Percentiles rank a stretch among this genome's conserved stretches.
Evolutionary conservation across 2,888 invertebrate genomes (phyloP).

Genomic region (Ochropleura leucogaster): DNA sequence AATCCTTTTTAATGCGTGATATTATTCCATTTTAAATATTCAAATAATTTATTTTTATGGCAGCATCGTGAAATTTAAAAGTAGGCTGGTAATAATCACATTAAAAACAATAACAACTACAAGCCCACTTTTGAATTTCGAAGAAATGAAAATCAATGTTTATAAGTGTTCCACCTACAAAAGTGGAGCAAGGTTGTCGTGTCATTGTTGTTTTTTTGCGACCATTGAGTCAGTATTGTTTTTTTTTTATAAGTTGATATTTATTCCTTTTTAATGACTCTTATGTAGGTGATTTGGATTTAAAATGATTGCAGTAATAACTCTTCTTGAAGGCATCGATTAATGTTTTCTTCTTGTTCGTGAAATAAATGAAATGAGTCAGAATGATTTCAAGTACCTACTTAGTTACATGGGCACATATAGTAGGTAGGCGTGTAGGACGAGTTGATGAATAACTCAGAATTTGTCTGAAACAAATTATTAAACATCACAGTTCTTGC

Average conservation of each 20-base stretch:
- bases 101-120: background rate
- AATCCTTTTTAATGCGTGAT: background rate
- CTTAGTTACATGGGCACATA: too few relatives aligned
- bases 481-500: too few relatives aligned
- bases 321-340: constrained; percentile 34
- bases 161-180: constrained; percentile 47
- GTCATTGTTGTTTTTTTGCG: constrained; percentile 51
- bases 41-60: background rate
- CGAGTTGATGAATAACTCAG: too few relatives aligned
- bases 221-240: constrained; percentile 41
- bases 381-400: background rate
- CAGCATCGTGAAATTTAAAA: too few relatives aligned
- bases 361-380: constrained; percentile 20
- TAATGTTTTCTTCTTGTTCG: constrained; percentile 15
- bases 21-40: constrained; percentile 6
- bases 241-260: constrained; percentile 34
- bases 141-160: constrained; percentile 33
- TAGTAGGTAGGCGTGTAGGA: too few relatives aligned
- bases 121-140: constrained; percentile 17
- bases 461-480: too few relatives aligned
- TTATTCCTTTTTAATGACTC: constrained; percentile 28
- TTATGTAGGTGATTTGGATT: constrained; percentile 24
- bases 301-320: constrained; percentile 36
- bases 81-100: background rate
- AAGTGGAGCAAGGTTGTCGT: constrained; percentile 57